A percentile compares a stretch with the other conserved stretches of the same genome.
Conservation (phyloP, 1,140 invertebrate genomes). For the Glossosoma conforme region DNA sequence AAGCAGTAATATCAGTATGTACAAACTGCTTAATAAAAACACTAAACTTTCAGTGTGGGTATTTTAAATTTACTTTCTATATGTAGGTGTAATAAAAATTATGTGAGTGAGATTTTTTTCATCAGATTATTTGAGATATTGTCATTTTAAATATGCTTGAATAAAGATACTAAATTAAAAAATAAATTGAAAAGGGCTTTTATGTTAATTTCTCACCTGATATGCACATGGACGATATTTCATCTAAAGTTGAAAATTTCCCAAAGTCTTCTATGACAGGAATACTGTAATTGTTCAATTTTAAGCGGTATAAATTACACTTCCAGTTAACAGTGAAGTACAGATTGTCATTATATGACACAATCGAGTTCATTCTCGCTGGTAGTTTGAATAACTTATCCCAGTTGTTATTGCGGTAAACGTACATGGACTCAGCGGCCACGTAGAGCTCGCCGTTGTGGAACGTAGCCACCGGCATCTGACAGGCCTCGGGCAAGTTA, state of each 20-base stretch:
- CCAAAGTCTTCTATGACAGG: too few relatives aligned
- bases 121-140: too few relatives aligned
- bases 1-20: too few relatives aligned
- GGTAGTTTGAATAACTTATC: conserved; percentile 9
- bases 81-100: too few relatives aligned
- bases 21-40: too few relatives aligned
- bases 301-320: not conserved
- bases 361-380: conserved; percentile 15
- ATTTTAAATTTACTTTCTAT: too few relatives aligned
- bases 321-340: conserved; percentile 22
- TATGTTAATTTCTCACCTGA: conserved; percentile 9
- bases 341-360: conserved; percentile 18
- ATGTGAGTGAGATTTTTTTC: too few relatives aligned
- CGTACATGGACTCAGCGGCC: conserved; percentile 20
- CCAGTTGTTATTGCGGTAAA: conserved; percentile 22
- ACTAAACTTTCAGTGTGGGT: too few relatives aligned
- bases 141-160: not conserved
- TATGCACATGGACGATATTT: conserved; percentile 12
- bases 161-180: conserved; percentile 1
- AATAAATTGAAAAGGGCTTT: conserved; percentile 1
- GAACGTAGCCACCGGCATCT: conserved; percentile 17
- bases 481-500: conserved; percentile 18
- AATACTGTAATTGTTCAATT: too few relatives aligned
- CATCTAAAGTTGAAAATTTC: too few relatives aligned
- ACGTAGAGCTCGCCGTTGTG: conserved; percentile 27